A percentile compares a stretch with the other conserved stretches of the same genome.
phyloP scores from a whole-genome alignment of 2,888 invertebrate genomes.

The Dryococelus australis region DNA sequence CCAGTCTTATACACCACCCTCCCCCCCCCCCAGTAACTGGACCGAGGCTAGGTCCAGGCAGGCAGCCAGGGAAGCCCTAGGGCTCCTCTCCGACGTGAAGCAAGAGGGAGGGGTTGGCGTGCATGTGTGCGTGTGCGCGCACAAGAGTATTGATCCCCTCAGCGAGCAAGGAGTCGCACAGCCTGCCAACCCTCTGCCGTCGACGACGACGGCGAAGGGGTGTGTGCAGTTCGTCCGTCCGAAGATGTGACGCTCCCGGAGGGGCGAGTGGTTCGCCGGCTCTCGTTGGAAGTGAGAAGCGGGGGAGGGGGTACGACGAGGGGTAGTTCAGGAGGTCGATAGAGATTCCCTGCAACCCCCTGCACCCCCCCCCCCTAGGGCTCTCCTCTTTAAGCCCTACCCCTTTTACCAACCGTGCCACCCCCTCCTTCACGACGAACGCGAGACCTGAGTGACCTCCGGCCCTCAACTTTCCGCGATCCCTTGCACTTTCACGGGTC shows the following conservation, averaged over 20 bases:
- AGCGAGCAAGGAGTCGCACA: neutral
- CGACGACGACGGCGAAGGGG: neutral
- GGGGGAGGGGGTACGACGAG: neutral
- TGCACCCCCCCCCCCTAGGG: neutral
- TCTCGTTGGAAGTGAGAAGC: no score
- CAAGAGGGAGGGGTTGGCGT: neutral
- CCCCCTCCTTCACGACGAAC: neutral
- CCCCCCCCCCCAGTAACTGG: neutral
- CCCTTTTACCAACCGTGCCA: no score
- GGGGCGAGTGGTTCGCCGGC: neutral
- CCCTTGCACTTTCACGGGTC: slow-evolving; percentile 29
- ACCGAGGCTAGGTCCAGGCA: slow-evolving; percentile 18
- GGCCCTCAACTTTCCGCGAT: slow-evolving; percentile 12
- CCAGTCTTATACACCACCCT: neutral
- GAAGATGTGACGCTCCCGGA: neutral
- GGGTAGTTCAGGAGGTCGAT: slow-evolving; percentile 22
- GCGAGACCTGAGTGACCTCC: neutral
- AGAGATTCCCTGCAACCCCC: slow-evolving; percentile 26
- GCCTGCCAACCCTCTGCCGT: neutral
- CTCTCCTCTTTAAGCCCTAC: neutral
- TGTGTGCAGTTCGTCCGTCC: neutral
- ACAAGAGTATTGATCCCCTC: slow-evolving; percentile 7
- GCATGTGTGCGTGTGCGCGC: slow-evolving; percentile 12
- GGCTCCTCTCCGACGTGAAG: slow-evolving; percentile 6
- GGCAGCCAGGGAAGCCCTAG: neutral